Evolutionary conservation across 2,797 vertebrate species (phyloP), one percentile per base, ranked within the genome.

Genomic region (Lutra lutra): DNA sequence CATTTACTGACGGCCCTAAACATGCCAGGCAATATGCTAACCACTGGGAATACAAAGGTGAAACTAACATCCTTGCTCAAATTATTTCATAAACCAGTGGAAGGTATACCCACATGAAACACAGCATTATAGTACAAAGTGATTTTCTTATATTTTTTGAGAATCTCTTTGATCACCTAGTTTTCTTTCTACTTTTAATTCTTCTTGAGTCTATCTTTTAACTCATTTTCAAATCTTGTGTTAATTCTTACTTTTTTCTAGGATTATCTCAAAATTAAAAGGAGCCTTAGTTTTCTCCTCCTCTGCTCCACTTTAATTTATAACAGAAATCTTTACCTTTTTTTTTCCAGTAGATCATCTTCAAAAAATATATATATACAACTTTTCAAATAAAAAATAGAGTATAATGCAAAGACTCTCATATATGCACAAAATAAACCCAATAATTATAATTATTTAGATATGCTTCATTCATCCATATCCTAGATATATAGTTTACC

Each of bases 211-310:
- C 27, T 86, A n/a, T 48, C 46, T 89, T 97, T 92, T 92, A 93
- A 96, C 54, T 94, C n/a, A 21, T 75, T 93, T 95, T 93, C 32
- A 95, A 95, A 78, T 84, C 32, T 85, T 62, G 58, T 92, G 18
- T 78, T 93, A 96, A 89, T 91, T 95, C 48, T 75, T 91, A 13
- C 92, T 97, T 97, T 97, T 72, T 97, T 91, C 54, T 94, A 79
- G 60, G 40, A 94, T 73, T 91, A 35, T 32, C 86, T 94, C 90
- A 96, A 78, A 95, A 83, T 91, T 86, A 83, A 32, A 75, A 96
- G 73, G 27, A 60, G 23, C 1, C 13, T 27, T 64, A 56, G 58
- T 62, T 10, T 15, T 93, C 72, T 27, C 38, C 32, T 95, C 21
- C 32, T 25, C 20, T 27, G 35, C 2, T 29, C 13, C 7, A 27